Percentiles rank a stretch among this genome's conserved stretches.
Conservation (phyloP, 2,888 invertebrate genomes). For the Encarsia formosa region DNA sequence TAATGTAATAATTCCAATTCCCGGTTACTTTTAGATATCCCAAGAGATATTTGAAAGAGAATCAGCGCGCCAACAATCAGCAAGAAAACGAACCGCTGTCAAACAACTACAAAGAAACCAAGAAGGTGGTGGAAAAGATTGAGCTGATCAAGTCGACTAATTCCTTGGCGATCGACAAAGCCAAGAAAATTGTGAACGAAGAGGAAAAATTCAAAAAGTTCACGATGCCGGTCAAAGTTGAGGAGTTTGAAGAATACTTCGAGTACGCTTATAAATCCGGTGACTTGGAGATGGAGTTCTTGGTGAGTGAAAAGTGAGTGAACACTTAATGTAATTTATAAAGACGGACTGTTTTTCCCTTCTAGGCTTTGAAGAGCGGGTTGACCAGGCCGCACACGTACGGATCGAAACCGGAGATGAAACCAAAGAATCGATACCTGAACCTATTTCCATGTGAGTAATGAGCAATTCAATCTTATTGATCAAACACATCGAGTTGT, state of each 20-base stretch:
- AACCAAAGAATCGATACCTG: constrained; percentile 52
- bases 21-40: not conserved
- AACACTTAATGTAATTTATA: not conserved
- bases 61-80: not conserved
- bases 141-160: not conserved
- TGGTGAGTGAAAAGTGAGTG: constrained; percentile 32
- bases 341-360: constrained; percentile 4
- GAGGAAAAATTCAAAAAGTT: constrained; percentile 3
- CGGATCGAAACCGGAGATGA: constrained; percentile 49
- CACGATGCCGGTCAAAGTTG: constrained; percentile 37
- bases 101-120: constrained; percentile 7
- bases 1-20: no score
- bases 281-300: constrained; percentile 43
- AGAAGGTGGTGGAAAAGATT: not conserved
- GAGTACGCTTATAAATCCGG: constrained; percentile 42
- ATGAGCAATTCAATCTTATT: not conserved
- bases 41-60: constrained; percentile 2
- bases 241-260: constrained; percentile 48
- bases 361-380: constrained; percentile 49
- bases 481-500: not conserved
- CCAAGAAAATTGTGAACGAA: no score
- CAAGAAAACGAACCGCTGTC: constrained; percentile 18
- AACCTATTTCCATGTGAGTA: constrained; percentile 53
- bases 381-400: constrained; percentile 47
- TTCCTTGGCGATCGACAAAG: constrained; percentile 4